Percentiles rank a stretch among this genome's conserved stretches.
These are phyloP conservation scores for Notocelia uddmanniana DNA, from an alignment of 2,888 invertebrate species.

Conservation along the genomic window DNA sequence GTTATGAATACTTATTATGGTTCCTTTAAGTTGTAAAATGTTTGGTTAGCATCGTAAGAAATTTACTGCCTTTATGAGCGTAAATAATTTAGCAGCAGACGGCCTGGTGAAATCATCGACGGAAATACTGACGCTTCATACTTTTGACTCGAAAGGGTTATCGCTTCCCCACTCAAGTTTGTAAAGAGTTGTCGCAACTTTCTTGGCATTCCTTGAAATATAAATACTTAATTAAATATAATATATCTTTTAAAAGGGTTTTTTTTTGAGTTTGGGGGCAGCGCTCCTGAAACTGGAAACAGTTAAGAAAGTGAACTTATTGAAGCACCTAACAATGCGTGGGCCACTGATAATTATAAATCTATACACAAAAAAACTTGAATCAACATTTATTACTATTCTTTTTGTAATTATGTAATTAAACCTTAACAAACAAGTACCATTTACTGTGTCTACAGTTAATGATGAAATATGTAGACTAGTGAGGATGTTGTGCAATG, in stretches of 20 bases:
- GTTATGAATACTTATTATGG: slow-evolving; percentile 38
- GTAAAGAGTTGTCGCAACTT: not conserved
- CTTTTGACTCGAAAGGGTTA: slow-evolving; percentile 34
- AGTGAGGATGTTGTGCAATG: slow-evolving; percentile 11
- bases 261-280: too few species aligned
- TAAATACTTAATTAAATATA: too few species aligned
- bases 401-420: too few species aligned
- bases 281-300: too few species aligned
- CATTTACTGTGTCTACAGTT: slow-evolving; percentile 1
- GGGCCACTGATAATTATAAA: too few species aligned
- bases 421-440: not conserved
- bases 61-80: slow-evolving; percentile 60
- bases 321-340: too few species aligned
- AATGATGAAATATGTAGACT: slow-evolving; percentile 5
- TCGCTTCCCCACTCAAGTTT: slow-evolving; percentile 11
- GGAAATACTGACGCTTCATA: slow-evolving; percentile 57
- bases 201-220: not conserved
- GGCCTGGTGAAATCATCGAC: slow-evolving; percentile 75
- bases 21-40: slow-evolving; percentile 49
- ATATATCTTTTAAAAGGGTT: too few species aligned
- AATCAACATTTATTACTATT: too few species aligned
- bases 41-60: slow-evolving; percentile 46
- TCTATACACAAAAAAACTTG: too few species aligned
- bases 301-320: too few species aligned
- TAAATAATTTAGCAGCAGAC: slow-evolving; percentile 64